These are phyloP conservation scores for Thryonomys swinderianus DNA, from an alignment of 2,113 vertebrate species.

Conservation along the genomic window DNA sequence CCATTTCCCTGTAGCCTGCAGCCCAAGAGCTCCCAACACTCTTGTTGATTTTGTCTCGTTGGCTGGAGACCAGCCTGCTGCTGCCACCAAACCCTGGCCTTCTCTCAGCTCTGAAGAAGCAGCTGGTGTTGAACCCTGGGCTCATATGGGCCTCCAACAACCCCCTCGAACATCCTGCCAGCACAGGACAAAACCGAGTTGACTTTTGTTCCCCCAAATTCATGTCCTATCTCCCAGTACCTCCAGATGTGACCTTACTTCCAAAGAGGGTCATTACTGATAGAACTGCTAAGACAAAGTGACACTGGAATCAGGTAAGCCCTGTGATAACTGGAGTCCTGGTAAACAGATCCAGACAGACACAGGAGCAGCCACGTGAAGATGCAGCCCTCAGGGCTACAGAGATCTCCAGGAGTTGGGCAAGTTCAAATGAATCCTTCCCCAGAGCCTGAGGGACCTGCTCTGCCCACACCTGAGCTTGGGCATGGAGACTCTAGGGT, in stretches of 20 bases:
- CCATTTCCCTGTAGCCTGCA: too few species aligned
- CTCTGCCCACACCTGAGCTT: rapidly evolving
- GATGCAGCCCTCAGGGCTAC: rapidly evolving
- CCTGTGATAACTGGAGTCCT: neutral
- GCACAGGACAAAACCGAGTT: neutral
- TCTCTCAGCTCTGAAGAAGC: neutral
- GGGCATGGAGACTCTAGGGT: neutral
- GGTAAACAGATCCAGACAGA: neutral
- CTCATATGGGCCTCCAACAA: neutral
- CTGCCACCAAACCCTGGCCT: neutral
- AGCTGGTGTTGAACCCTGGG: neutral
- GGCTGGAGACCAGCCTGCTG: neutral
- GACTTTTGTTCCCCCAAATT: neutral
- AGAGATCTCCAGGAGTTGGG: neutral
- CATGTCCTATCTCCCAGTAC: neutral
- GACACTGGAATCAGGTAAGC: neutral
- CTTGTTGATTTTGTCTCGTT: neutral
- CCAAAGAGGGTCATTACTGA: neutral
- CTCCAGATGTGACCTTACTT: neutral
- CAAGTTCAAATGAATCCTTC: neutral
- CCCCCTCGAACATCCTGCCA: neutral
- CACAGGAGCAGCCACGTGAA: neutral
- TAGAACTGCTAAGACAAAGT: neutral
- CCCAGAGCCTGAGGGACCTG: neutral
- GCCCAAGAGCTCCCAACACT: neutral